Conservation (phyloP, 2,113 vertebrate genomes). For the Chinchilla lanigera region DNA sequence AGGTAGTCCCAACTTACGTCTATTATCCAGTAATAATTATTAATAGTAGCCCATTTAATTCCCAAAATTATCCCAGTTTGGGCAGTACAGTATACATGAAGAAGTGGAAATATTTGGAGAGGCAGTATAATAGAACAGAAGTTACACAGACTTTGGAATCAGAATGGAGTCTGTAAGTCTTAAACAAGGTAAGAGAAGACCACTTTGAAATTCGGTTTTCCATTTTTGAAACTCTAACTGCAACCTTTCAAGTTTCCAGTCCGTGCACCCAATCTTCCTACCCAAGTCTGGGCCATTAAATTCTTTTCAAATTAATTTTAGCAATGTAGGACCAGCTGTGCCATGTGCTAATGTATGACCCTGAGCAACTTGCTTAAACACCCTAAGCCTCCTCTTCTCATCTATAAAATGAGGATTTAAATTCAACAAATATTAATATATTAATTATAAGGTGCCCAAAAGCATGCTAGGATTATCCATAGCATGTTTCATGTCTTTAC, state of each 20-base stretch:
- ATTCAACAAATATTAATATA: conserved; percentile 40
- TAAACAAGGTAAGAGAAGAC: neutral
- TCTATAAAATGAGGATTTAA: neutral
- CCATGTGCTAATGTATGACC: neutral
- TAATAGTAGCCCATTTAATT: neutral
- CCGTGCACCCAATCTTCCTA: neutral
- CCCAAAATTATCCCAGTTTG: conserved; percentile 19
- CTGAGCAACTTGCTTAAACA: neutral
- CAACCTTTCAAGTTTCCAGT: conserved; percentile 15
- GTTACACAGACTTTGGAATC: neutral
- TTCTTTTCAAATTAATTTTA: conserved; percentile 25
- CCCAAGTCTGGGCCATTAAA: neutral
- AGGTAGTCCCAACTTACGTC: neutral
- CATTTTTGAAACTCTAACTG: conserved; percentile 38
- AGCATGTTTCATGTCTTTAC: neutral
- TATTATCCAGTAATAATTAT: neutral
- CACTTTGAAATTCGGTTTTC: neutral
- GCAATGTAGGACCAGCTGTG: neutral
- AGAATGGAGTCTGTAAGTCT: neutral
- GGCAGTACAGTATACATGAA: neutral
- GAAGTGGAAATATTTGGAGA: neutral
- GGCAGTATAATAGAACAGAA: neutral
- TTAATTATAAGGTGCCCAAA: conserved; percentile 1
- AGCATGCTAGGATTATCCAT: neutral
- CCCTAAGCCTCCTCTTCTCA: neutral